Conservation (phyloP, 1,140 invertebrate genomes). For the Camponotus vicinus region DNA sequence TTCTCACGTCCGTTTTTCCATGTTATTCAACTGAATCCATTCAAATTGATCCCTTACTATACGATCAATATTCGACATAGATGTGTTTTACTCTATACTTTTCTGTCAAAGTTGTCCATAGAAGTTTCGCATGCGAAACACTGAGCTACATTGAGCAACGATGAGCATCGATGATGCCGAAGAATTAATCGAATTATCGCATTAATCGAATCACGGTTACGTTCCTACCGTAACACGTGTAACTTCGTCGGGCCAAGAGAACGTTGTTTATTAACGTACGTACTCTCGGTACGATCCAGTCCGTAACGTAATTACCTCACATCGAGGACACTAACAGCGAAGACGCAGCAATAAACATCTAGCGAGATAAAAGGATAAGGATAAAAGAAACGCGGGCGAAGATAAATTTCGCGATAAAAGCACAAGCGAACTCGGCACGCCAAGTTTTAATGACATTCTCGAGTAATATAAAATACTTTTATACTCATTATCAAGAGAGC, state of each 20-base stretch:
- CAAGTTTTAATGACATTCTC: constrained; percentile 61
- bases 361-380: constrained; percentile 56
- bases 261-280: constrained; percentile 58
- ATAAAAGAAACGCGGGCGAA: constrained; percentile 56
- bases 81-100: not conserved
- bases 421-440: constrained; percentile 56
- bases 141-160: not conserved
- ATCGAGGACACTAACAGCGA: constrained; percentile 47
- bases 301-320: constrained; percentile 57
- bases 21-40: constrained; percentile 1
- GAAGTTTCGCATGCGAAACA: not conserved
- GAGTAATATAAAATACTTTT: constrained; percentile 64
- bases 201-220: constrained; percentile 49
- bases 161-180: constrained; percentile 53
- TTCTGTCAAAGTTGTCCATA: not conserved
- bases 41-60: not conserved
- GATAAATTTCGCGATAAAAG: constrained; percentile 62
- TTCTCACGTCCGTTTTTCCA: constrained; percentile 12
- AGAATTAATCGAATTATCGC: constrained; percentile 49
- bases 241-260: constrained; percentile 46
- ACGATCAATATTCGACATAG: not conserved
- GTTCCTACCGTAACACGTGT: constrained; percentile 35
- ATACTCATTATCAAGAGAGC: constrained; percentile 59
- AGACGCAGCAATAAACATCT: constrained; percentile 56
- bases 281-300: constrained; percentile 50